Evolutionary conservation across 2,888 invertebrate species (phyloP).

Genomic region (Chaitophorus viminalis): DNA sequence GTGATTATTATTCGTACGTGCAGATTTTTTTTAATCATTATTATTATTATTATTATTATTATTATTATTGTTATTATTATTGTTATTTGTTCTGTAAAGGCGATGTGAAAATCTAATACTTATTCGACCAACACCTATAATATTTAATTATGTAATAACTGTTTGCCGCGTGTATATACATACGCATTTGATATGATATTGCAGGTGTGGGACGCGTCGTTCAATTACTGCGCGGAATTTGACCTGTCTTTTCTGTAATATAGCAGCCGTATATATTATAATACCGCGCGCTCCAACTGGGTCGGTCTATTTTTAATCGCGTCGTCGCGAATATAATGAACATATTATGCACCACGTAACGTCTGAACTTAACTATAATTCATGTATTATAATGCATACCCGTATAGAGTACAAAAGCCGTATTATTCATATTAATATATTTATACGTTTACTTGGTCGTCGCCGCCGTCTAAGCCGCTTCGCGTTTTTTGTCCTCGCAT

Average conservation of each 20-base stretch:
- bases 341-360: not conserved
- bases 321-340: not conserved
- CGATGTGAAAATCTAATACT: not conserved
- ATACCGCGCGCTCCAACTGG: constrained; percentile 62
- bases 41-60: too few relatives aligned
- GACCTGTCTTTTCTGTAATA: not conserved
- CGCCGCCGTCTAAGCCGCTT: too few relatives aligned
- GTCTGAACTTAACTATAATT: not conserved
- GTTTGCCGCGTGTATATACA: not conserved
- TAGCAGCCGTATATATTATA: constrained; percentile 62
- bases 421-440: too few relatives aligned
- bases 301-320: constrained; percentile 62
- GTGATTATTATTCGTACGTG: not conserved
- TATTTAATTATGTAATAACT: not conserved
- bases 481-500: too few relatives aligned
- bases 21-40: too few relatives aligned
- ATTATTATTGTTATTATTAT: not conserved
- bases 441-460: not conserved
- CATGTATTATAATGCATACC: not conserved
- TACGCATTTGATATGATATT: not conserved
- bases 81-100: not conserved
- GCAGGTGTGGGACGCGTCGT: not conserved
- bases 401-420: not conserved
- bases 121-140: not conserved
- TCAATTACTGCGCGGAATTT: not conserved